Evolutionary conservation across 2,113 vertebrate species (phyloP), one percentile per base, ranked within the genome.

Genomic region (Channa maculata): DNA sequence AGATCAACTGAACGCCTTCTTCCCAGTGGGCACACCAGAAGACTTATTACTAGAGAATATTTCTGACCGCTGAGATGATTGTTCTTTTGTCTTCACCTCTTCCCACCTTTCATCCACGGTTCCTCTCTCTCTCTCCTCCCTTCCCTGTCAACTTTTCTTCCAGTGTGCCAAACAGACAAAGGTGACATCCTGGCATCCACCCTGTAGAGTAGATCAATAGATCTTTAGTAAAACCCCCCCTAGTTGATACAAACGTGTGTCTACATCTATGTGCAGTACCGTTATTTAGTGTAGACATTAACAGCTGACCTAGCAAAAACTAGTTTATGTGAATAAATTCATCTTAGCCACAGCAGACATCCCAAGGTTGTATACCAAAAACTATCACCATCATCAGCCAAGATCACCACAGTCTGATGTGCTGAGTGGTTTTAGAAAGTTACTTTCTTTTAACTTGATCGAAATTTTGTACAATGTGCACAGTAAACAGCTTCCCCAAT

Each of bases 101-200:
- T 50, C 71, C 54, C 67, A 50, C 69, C 57, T 86, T 85, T 85
- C 83, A 88, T 77, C 71, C 53, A 6, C 77, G 50, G 75, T 59
- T 54, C 64, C 75, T 84, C 36, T 79, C 65, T 87, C 75, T 86
- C 73, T 83, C 74, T 64, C 78, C 85, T 77, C 83, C 79, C 77
- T 71, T 70, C 61, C 76, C 75, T 12, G 62, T 67, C 88, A 69
- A 77, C 62, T 54, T 89, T 58, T 87, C 83, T 61, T 89, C 38
- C 85, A 89, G 84, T 89, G 86, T 85, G 77, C 83, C 86, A 84
- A 80, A 82, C 83, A 81, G 71, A 86, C 43, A 71, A 92, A 92
- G 91, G 88, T 92, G 88, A 92, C 80, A 61, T 69, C 64, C 77
- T 91, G 80, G 77, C 77, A 84, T 84, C 74, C 59, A 55, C 67